phyloP scores from a whole-genome alignment of 2,888 invertebrate species.

The Aphidius colemani region DNA sequence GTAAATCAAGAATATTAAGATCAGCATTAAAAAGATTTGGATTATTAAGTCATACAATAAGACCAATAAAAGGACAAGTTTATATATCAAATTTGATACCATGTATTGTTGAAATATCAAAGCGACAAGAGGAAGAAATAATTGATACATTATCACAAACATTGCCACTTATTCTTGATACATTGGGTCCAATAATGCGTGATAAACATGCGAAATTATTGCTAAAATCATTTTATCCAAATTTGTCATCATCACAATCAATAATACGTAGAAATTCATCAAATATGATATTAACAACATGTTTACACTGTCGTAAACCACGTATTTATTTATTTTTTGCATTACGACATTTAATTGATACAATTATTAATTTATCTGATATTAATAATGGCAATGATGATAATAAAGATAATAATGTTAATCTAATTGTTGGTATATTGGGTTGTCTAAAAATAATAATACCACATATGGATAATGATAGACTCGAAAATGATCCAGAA shows the following conservation, averaged over 20 bases:
- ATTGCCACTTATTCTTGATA: slow-evolving; percentile 69
- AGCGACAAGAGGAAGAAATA: slow-evolving; percentile 73
- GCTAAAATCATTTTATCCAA: slow-evolving; percentile 66
- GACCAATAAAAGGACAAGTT: slow-evolving; percentile 77
- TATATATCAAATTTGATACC: slow-evolving; percentile 78
- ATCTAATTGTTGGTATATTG: slow-evolving; percentile 69
- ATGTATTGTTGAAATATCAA: slow-evolving; percentile 72
- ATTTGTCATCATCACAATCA: slow-evolving; percentile 64
- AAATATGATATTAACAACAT: slow-evolving; percentile 78
- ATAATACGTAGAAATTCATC: slow-evolving; percentile 82
- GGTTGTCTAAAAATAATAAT: slow-evolving; percentile 69
- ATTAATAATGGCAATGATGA: slow-evolving; percentile 1
- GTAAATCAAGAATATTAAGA: slow-evolving; percentile 71
- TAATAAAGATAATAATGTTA: slow-evolving; percentile 39
- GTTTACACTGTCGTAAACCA: slow-evolving; percentile 76
- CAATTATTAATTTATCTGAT: slow-evolving; percentile 36
- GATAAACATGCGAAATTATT: slow-evolving; percentile 73
- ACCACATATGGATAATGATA: slow-evolving; percentile 61
- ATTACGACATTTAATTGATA: slow-evolving; percentile 66
- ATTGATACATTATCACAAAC: slow-evolving; percentile 71
- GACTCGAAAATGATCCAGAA: slow-evolving; percentile 35
- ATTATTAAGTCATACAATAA: slow-evolving; percentile 74
- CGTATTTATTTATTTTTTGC: slow-evolving; percentile 70
- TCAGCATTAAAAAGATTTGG: slow-evolving; percentile 80
- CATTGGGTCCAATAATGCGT: slow-evolving; percentile 71